These are phyloP conservation scores for Synanceia verrucosa DNA, from an alignment of 2,797 vertebrate species.

Conservation along the genomic window DNA sequence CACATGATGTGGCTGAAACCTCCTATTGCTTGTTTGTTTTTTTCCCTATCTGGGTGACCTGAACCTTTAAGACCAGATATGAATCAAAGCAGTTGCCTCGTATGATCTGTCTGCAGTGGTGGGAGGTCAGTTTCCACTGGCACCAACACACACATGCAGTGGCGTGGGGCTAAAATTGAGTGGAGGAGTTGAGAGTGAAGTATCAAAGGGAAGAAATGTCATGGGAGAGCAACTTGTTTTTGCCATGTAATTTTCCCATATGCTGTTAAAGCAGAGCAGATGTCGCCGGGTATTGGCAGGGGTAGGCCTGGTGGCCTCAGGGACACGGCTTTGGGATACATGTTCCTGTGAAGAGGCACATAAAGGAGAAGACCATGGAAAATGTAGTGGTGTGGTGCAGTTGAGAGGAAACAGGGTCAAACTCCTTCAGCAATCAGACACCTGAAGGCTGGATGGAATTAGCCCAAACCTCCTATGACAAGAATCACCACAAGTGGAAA, in stretches of 20 bases:
- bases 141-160: slow-evolving; percentile 27
- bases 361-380: slow-evolving; percentile 41
- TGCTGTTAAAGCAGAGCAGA: slow-evolving; percentile 68
- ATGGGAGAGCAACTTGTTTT: slow-evolving; percentile 64
- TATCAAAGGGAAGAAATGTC: slow-evolving; percentile 71
- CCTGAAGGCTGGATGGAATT: slow-evolving; percentile 43
- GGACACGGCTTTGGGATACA: slow-evolving; percentile 52
- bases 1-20: not conserved
- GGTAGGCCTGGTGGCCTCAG: slow-evolving; percentile 42
- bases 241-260: slow-evolving; percentile 66
- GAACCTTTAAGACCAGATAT: not conserved
- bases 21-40: not conserved
- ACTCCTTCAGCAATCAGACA: slow-evolving; percentile 41
- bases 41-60: slow-evolving; percentile 12
- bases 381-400: slow-evolving; percentile 29
- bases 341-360: slow-evolving; percentile 47
- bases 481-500: slow-evolving; percentile 27
- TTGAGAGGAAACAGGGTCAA: slow-evolving; percentile 49
- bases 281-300: slow-evolving; percentile 64
- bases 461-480: slow-evolving; percentile 37
- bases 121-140: slow-evolving; percentile 51
- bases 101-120: slow-evolving; percentile 35
- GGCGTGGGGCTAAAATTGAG: slow-evolving; percentile 62
- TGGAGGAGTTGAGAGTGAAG: slow-evolving; percentile 53
- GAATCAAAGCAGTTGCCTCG: slow-evolving; percentile 23